Percentiles rank a stretch among this genome's conserved stretches.
These are phyloP conservation scores for Smutsia temminckii DNA, from an alignment of 2,797 vertebrate genomes.

Conservation along the genomic window DNA sequence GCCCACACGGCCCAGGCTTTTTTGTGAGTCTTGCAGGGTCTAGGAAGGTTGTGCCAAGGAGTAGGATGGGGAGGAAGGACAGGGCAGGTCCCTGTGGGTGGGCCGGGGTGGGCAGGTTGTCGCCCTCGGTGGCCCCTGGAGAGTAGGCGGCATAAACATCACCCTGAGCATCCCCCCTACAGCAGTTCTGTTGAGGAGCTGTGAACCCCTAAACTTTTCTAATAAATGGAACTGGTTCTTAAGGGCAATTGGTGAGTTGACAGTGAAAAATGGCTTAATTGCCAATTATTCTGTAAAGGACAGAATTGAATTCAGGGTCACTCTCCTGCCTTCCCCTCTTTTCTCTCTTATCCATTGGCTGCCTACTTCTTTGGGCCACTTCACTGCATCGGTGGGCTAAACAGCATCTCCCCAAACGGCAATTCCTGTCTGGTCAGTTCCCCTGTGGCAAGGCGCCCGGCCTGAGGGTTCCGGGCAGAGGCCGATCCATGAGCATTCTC, in stretches of 20 bases:
- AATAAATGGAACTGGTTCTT: neutral
- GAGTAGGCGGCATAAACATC: neutral
- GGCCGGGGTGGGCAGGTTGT: accelerated
- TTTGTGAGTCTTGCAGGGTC: neutral
- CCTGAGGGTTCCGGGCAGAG: too few species aligned
- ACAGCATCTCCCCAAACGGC: neutral
- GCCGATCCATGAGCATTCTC: neutral
- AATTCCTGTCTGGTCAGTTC: neutral
- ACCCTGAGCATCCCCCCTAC: neutral
- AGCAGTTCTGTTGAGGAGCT: neutral
- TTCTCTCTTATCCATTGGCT: neutral
- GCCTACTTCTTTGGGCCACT: too few species aligned
- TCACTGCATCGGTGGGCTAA: neutral
- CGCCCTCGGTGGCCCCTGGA: too few species aligned
- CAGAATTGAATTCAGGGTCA: neutral
- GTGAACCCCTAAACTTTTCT: neutral
- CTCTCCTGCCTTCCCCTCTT: neutral
- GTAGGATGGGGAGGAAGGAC: neutral
- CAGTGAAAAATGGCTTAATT: neutral
- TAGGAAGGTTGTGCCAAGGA: neutral
- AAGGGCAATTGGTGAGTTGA: neutral
- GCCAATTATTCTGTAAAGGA: neutral
- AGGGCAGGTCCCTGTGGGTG: too few species aligned
- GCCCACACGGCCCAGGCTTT: neutral
- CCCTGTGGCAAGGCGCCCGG: neutral